A percentile compares a stretch with the other conserved stretches of the same genome.
These are phyloP conservation scores for Cynaeus angustus DNA, from an alignment of 2,888 invertebrate genomes.

Conservation along the genomic window DNA sequence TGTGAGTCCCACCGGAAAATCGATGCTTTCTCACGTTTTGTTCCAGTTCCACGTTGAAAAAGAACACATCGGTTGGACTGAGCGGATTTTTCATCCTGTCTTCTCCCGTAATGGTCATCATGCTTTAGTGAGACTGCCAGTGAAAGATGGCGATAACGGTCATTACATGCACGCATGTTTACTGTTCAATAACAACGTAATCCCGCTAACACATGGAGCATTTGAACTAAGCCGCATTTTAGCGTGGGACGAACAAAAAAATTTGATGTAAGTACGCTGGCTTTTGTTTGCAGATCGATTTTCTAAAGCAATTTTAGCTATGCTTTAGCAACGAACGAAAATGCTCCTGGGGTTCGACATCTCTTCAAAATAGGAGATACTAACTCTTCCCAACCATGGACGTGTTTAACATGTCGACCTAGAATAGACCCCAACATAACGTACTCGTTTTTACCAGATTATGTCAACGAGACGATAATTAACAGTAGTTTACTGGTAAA, in stretches of 20 bases:
- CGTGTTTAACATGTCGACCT: conserved; percentile 77
- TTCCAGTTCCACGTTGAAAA: conserved; percentile 69
- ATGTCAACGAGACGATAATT: conserved; percentile 71
- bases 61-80: conserved; percentile 69
- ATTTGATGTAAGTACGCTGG: conserved; percentile 76
- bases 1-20: conserved; percentile 71
- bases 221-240: conserved; percentile 84
- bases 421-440: conserved; percentile 68
- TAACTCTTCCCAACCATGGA: conserved; percentile 70
- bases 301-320: conserved; percentile 75
- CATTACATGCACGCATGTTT: conserved; percentile 76
- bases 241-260: conserved; percentile 84
- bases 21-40: conserved; percentile 4
- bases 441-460: conserved; percentile 68
- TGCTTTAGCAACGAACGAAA: conserved; percentile 86
- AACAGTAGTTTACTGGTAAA: conserved; percentile 68
- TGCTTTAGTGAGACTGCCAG: conserved; percentile 75
- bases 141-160: conserved; percentile 77
- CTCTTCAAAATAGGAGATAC: conserved; percentile 81
- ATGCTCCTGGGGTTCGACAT: conserved; percentile 86
- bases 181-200: conserved; percentile 68
- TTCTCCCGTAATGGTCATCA: conserved; percentile 69
- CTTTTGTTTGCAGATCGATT: neutral
- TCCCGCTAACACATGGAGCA: conserved; percentile 81
- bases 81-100: conserved; percentile 70